Evolutionary conservation across 2,797 vertebrate species (phyloP), one percentile per base, ranked within the genome.

Genomic region (Enteromius unitaeniatus): DNA sequence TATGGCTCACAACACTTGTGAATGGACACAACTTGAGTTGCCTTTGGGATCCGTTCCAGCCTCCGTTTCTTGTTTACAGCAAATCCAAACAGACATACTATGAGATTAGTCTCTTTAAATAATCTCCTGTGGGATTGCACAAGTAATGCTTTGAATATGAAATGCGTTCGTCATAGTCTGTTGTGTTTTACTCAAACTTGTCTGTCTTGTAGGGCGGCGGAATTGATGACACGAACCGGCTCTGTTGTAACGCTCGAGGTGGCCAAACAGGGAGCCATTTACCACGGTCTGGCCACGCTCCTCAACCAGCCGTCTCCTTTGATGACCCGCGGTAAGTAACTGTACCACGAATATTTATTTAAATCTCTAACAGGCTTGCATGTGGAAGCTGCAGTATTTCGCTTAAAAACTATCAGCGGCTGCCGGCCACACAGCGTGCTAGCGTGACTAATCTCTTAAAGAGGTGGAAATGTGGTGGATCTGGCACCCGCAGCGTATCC

Each of bases 201-300:
- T 3, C 8, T 15, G 23, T 91, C 69, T 92, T 87, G 51, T 93
- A 99, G 98, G 94, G 98, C 98, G 23, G 98, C 98, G 11, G 98
- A 99, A 91, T 93, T 99, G 89, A 99, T 99, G 98, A 99, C 98
- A 34, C 96, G 97, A 87, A 99, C 98, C 0, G 98, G 98, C 83
- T 96, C 97, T 5, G 97, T 99, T 79, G 98, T 99, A 45, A 99
- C 98, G 1, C 94, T 99, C 75, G 98, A 99, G 91, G 97, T 99
- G 21, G 98, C 98, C 86, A 99, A 98, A 91, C 98, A 99, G 92
- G 98, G 98, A 73, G 98, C 98, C 86, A 99, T 99, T 92, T 99
- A 97, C 89, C 98, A 99, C 88, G 98, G 98, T 28, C 93, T 99
- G 85, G 98, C 98, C 70, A 99, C 98, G 0, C 94, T 99, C 47